phyloP scores from a whole-genome alignment of 2,888 invertebrate genomes.

The Parascotia fuliginaria region DNA sequence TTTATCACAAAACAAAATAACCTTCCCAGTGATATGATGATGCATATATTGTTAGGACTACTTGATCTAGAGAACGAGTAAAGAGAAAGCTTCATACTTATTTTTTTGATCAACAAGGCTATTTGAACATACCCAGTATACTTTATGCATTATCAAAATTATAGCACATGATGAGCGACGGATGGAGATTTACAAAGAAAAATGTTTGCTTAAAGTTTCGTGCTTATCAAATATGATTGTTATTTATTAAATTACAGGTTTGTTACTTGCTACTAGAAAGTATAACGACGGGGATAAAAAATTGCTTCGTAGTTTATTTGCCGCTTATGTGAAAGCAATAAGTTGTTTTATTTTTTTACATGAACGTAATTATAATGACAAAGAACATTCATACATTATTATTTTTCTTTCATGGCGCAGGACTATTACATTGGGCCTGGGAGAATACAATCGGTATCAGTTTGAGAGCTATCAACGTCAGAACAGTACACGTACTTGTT shows the following conservation, averaged over 20 bases:
- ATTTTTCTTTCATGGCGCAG: constrained; percentile 23
- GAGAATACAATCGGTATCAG: constrained; percentile 42
- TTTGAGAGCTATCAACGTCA: constrained; percentile 62
- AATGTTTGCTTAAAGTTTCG: constrained; percentile 68
- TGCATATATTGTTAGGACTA: neutral
- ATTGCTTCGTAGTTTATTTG: constrained; percentile 62
- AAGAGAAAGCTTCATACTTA: constrained; percentile 62
- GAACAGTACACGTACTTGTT: constrained; percentile 61
- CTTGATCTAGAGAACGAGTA: constrained; percentile 35
- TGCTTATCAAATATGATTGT: constrained; percentile 58
- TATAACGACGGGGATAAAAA: constrained; percentile 65
- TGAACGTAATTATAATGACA: constrained; percentile 19
- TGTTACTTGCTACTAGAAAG: constrained; percentile 68
- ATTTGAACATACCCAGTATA: constrained; percentile 54
- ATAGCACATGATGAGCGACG: constrained; percentile 66
- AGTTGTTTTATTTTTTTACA: constrained; percentile 19
- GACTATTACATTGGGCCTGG: constrained; percentile 24
- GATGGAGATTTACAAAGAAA: constrained; percentile 58
- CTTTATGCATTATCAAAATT: constrained; percentile 69
- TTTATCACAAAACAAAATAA: constrained; percentile 3
- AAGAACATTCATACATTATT: constrained; percentile 41
- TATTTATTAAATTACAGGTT: constrained; percentile 77
- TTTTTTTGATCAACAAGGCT: constrained; percentile 26
- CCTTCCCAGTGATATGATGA: neutral
- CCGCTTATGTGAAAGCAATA: constrained; percentile 69